Conservation (phyloP, 2,113 vertebrate genomes). For the Cricetomys ansorgei region DNA sequence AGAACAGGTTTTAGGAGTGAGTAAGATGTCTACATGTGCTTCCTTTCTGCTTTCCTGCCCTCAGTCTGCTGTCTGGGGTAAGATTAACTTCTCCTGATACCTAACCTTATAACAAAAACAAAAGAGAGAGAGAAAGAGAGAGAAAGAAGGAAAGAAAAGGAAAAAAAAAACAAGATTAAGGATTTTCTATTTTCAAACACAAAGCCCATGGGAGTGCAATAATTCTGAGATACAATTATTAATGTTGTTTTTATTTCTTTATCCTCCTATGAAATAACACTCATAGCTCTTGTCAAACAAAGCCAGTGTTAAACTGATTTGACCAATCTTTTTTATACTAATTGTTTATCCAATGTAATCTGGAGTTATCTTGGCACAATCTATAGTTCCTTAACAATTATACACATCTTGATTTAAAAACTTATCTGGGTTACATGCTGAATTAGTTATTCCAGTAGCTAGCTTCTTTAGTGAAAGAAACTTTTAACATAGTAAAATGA, state of each 20-base stretch:
- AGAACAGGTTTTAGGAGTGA: neutral
- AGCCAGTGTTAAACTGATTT: neutral
- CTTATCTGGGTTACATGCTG: neutral
- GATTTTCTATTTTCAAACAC: slow-evolving; percentile 8
- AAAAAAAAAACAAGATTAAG: neutral
- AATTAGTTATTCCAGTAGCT: neutral
- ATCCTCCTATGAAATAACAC: neutral
- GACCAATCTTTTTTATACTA: neutral
- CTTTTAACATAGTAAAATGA: neutral
- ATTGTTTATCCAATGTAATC: neutral
- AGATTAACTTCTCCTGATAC: neutral
- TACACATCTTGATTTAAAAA: neutral
- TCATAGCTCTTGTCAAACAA: neutral
- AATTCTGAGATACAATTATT: neutral
- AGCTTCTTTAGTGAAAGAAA: neutral
- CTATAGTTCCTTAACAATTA: neutral
- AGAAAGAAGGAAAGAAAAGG: neutral
- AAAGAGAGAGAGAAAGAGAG: too few species aligned
- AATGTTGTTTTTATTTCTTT: neutral
- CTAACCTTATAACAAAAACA: neutral
- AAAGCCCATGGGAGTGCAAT: neutral
- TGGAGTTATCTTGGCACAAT: neutral
- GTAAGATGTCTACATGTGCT: neutral
- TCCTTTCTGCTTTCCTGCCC: neutral
- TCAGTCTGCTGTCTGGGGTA: neutral